Base-by-base conservation (phyloP, 2,113 vertebrate genomes). In the Salminus brasiliensis region DNA sequence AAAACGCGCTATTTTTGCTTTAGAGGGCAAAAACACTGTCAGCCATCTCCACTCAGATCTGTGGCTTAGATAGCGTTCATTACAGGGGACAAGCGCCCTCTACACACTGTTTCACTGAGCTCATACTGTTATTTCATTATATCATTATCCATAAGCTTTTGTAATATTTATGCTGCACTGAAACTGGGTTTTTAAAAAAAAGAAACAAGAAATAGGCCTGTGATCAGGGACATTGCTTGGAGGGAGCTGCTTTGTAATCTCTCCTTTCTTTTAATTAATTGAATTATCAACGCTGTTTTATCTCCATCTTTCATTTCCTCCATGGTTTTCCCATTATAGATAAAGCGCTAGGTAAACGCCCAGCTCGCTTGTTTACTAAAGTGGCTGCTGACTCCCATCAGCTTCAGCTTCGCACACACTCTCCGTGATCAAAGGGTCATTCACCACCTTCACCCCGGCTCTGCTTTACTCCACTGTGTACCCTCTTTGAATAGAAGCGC, bases 291-390 rank as follows among this genome's bases (percentile, higher is more conserved):
- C 29, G 59, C 69, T 30, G 63, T 60, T 85, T 84, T 82, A 83
- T 82, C 82, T 82, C 66, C 71, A 81, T 78, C 68, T 81, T 74
- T 78, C 82, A 80, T 80, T 84, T 80, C 65, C 79, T 80, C 53
- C 41, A 32, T 75, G 74, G 49, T 77, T 80, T 81, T 80, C 32
- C 72, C 49, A 87, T 81, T 82, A 84, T 30, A 84, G 80, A 84
- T 83, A 84, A 85, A 82, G 71, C 27, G 68, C 29, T 16, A 66
- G 72, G 53, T 63, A 60, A 57, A 60, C 52, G 23, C 71, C 36
- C 25, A 11, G 43, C 55, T 72, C 43, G 34, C 72, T 52, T 73
- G 62, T 79, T 76, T 81, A 80, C 47, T 39, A 67, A 67, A 65
- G 65, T 59, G 13, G 68, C 32, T 49, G 63, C 74, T 60, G 78